Evolutionary conservation across 2,797 vertebrate genomes (phyloP).

Genomic region (Podargus strigoides): DNA sequence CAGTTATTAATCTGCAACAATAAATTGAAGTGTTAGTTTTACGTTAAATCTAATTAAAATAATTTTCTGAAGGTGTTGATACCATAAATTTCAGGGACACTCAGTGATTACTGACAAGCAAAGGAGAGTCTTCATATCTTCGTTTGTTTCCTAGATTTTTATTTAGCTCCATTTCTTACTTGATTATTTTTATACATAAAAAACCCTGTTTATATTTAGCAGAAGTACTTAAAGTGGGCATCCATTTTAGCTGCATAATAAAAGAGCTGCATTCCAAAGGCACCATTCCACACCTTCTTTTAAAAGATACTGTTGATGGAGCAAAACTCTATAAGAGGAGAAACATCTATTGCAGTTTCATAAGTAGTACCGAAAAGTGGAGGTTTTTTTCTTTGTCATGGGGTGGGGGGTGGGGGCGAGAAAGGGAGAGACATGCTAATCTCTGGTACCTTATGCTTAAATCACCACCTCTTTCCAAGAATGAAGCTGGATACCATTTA

Average conservation of each 20-base stretch:
- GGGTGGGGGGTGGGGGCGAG: no score
- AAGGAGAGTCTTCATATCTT: neutral
- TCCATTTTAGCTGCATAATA: neutral
- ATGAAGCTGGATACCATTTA: neutral
- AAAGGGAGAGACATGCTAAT: neutral
- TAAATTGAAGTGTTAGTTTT: neutral
- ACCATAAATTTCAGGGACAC: neutral
- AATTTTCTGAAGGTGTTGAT: neutral
- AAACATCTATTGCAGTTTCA: neutral
- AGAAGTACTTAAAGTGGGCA: neutral
- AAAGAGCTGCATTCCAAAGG: neutral
- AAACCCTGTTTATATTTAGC: neutral
- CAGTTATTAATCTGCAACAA: neutral
- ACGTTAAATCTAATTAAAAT: neutral
- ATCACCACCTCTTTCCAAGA: neutral
- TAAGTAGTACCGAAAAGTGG: neutral
- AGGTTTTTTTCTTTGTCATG: neutral
- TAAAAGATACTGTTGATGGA: neutral
- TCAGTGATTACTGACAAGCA: neutral
- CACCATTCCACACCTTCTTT: neutral
- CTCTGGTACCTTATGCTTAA: neutral
- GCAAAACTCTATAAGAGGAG: neutral
- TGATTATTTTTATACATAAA: neutral
- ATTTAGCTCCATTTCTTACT: neutral
- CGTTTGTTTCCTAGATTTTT: neutral